Evolutionary conservation across 2,113 vertebrate species (phyloP).

Genomic region (Chloropsis cyanopogon): DNA sequence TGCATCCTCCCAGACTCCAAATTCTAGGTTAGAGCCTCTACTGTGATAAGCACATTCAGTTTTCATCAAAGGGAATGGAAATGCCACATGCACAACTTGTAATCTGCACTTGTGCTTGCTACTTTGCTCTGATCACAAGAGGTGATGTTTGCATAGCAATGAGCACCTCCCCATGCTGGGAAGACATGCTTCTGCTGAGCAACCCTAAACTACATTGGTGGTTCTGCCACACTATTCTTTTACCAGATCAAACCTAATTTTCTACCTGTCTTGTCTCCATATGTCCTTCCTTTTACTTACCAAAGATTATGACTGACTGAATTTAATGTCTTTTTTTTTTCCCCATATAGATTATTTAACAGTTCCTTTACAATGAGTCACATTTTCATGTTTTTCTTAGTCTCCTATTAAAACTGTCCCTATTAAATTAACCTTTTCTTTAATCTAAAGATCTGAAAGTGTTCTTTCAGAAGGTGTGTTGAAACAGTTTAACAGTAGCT

Average conservation of each 20-base stretch:
- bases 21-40: neutral
- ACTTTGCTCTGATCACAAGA: neutral
- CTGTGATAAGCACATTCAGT: neutral
- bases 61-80: conserved; percentile 17
- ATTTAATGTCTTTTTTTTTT: neutral
- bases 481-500: neutral
- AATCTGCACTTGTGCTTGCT: neutral
- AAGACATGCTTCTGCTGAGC: neutral
- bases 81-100: neutral
- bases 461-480: neutral
- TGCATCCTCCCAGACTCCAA: neutral
- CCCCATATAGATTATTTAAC: neutral
- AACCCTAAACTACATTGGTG: neutral
- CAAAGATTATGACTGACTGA: neutral
- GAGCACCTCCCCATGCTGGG: neutral
- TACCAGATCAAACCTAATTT: neutral
- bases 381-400: neutral
- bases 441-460: neutral
- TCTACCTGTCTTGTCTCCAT: neutral
- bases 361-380: neutral
- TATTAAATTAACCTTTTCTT: neutral
- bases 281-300: neutral
- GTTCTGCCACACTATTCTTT: neutral
- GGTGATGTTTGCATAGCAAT: neutral
- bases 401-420: neutral